These are phyloP conservation scores for Hyla sarda DNA, from an alignment of 2,113 vertebrate species.

Conservation along the genomic window DNA sequence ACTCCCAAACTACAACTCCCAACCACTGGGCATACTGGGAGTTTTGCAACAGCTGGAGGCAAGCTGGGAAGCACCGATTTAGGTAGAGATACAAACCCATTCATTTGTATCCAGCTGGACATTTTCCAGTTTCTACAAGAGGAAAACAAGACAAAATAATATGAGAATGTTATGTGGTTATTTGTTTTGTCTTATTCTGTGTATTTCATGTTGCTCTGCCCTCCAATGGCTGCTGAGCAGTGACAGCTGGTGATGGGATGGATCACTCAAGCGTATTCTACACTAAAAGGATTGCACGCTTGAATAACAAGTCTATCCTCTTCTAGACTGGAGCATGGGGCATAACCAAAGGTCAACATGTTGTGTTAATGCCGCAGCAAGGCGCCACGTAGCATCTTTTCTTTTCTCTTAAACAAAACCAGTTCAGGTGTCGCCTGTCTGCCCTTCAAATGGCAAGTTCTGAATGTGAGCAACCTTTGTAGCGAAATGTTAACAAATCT, in stretches of 20 bases:
- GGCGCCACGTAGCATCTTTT: background rate
- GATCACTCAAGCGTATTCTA: conserved; percentile 47
- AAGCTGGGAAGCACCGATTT: too few species aligned
- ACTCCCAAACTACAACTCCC: too few species aligned
- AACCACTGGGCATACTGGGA: too few species aligned
- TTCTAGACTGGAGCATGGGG: conserved; percentile 21
- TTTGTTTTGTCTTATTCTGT: conserved; percentile 9
- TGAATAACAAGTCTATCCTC: conserved; percentile 14
- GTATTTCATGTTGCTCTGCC: background rate
- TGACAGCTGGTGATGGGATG: conserved; percentile 45
- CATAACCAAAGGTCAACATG: conserved; percentile 42
- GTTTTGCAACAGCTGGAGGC: too few species aligned
- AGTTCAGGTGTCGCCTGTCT: background rate
- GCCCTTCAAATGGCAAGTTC: conserved; percentile 4
- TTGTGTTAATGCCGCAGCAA: conserved; percentile 30
- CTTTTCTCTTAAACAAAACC: conserved; percentile 42
- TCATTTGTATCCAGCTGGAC: background rate
- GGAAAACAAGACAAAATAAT: background rate
- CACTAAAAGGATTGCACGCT: conserved; percentile 43
- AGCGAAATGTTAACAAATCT: conserved; percentile 14
- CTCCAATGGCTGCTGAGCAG: background rate
- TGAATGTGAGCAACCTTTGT: background rate
- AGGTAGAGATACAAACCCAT: too few species aligned
- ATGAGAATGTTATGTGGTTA: too few species aligned
- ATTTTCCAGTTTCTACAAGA: too few species aligned